These are phyloP conservation scores for Metaphire vulgaris DNA, from an alignment of 1,140 invertebrate species.

Conservation along the genomic window DNA sequence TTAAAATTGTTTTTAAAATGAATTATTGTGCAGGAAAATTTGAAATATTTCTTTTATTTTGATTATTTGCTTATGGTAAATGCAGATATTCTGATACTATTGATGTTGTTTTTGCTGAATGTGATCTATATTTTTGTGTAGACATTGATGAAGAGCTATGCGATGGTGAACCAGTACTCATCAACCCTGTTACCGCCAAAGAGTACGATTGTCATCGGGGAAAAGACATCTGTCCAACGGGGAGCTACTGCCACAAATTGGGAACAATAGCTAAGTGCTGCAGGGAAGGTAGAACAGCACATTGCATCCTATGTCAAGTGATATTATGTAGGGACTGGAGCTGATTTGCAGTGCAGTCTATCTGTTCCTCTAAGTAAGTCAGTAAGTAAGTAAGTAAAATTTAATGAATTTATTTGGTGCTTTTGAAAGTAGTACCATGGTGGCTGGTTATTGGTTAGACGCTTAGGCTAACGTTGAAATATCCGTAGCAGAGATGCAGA, in stretches of 20 bases:
- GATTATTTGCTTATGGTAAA: background rate
- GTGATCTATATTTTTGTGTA: conserved; percentile 41
- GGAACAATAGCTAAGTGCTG: conserved; percentile 40
- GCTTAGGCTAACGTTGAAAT: too few species aligned
- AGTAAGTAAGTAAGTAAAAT: too few species aligned
- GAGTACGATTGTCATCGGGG: conserved; percentile 71
- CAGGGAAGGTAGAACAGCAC: conserved; percentile 40
- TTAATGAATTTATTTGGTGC: too few species aligned
- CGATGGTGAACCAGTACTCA: conserved; percentile 70
- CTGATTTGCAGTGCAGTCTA: too few species aligned
- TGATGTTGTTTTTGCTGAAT: background rate
- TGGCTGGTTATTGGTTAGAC: too few species aligned
- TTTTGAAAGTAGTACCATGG: too few species aligned
- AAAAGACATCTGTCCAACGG: conserved; percentile 65
- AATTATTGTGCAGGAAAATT: too few species aligned
- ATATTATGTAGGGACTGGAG: too few species aligned
- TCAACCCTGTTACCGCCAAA: conserved; percentile 62
- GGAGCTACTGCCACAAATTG: conserved; percentile 43
- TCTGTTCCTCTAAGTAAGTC: too few species aligned
- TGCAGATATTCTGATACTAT: background rate
- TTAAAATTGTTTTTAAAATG: too few species aligned
- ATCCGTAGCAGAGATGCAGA: too few species aligned
- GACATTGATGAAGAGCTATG: conserved; percentile 78
- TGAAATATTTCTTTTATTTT: background rate
- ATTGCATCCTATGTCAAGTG: too few species aligned